Evolutionary conservation across 2,888 invertebrate species (phyloP).

Genomic region (Lepetodrilus schrolli): DNA sequence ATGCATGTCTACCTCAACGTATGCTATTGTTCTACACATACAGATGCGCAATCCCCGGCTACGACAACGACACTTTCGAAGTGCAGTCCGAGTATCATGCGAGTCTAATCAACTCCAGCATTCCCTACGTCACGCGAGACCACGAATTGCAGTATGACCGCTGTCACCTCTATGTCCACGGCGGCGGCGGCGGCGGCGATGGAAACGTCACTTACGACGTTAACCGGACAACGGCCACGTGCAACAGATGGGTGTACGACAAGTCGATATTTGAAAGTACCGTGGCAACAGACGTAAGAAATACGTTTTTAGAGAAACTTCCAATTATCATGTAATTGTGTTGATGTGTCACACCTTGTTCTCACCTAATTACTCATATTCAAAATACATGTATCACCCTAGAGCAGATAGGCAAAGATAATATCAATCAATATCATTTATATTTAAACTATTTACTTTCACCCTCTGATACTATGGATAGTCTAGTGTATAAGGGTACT

Average conservation of each 20-base stretch:
- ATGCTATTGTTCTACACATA: not conserved
- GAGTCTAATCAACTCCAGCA: constrained; percentile 36
- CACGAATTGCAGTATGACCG: not conserved
- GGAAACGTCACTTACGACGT: not conserved
- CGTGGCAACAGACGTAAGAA: constrained; percentile 30
- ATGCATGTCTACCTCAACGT: too few relatives aligned
- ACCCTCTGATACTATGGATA: too few relatives aligned
- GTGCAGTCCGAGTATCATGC: constrained; percentile 40
- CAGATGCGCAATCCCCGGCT: constrained; percentile 47
- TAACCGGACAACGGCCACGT: constrained; percentile 7
- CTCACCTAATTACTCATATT: too few relatives aligned
- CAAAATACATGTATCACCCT: too few relatives aligned
- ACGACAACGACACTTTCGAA: constrained; percentile 46
- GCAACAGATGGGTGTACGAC: constrained; percentile 37
- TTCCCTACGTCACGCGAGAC: constrained; percentile 35
- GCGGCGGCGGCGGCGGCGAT: not conserved
- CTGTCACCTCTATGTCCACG: not conserved
- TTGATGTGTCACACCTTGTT: too few relatives aligned
- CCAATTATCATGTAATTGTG: too few relatives aligned
- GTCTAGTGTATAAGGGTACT: too few relatives aligned
- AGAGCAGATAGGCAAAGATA: too few relatives aligned
- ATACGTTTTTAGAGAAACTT: not conserved
- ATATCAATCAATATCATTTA: too few relatives aligned
- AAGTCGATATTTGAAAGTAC: constrained; percentile 34
- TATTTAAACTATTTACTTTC: too few relatives aligned